Evolutionary conservation across 2,797 vertebrate species (phyloP), one percentile per base, ranked within the genome.

Genomic region (Scolopax bukidnonensis): DNA sequence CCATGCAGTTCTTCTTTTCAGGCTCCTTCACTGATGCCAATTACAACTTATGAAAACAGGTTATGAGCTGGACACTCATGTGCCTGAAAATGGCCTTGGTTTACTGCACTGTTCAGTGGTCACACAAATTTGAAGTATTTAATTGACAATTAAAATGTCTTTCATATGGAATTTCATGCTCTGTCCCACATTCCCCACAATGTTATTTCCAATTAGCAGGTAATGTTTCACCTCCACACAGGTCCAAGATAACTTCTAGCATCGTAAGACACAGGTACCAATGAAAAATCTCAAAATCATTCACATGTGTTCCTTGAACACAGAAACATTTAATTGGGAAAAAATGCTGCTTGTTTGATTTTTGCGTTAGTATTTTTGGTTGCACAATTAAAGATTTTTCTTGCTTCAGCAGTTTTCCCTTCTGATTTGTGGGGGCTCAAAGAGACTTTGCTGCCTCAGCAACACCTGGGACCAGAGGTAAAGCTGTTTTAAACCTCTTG

Each of bases 331-430:
- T 95, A 94, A 95, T 77, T 94, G 79, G 75, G 56, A 27, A 60
- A 81, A 93, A 94, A 71, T 51, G 38, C 33, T 28, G n/a, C 45
- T 93, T 64, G 53, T 57, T 90, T 96, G 84, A 84, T 86, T 86
- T 90, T 95, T 93, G 90, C 43, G 3, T 84, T 85, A 88, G 81
- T 53, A 85, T 87, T 89, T 95, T 93, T 79, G 10, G 74, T 92
- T 90, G 65, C 82, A 57, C 94, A 96, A 95, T 95, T 97, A 96
- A 96, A 95, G 88, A 95, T 95, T 96, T 97, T 95, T 87, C 94
- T 96, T 95, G 87, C 92, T 97, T 97, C 94, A 96, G 96, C 96
- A 96, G 83, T 96, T 96, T 96, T 93, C 89, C 83, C 86, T 93
- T 90, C 81, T 96, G 95, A 96, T 97, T 94, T 97, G 92, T 95